phyloP scores from a whole-genome alignment of 2,888 invertebrate species.

The Prostheceraeus crozeri region DNA sequence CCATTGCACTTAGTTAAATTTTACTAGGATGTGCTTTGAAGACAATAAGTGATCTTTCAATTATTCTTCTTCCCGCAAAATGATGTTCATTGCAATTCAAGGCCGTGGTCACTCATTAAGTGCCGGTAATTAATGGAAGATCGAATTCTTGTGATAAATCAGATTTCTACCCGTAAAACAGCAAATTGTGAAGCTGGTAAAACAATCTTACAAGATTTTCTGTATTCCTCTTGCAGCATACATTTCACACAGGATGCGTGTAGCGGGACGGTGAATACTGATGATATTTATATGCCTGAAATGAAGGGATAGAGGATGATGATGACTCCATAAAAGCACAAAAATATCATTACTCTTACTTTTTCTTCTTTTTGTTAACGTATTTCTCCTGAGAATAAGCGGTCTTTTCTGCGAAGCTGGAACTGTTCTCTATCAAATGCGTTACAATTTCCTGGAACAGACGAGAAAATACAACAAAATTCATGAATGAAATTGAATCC shows the following conservation, averaged over 20 bases:
- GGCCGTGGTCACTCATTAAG: too few relatives aligned
- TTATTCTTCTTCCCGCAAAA: too few relatives aligned
- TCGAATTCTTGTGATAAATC: too few relatives aligned
- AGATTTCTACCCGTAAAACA: too few relatives aligned
- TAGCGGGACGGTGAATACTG: conserved; percentile 67
- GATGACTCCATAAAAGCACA: background rate
- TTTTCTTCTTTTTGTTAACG: conserved; percentile 81
- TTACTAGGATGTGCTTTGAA: too few relatives aligned
- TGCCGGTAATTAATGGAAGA: too few relatives aligned
- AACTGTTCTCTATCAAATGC: conserved; percentile 78
- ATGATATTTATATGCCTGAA: conserved; percentile 50
- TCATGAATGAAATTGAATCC: too few relatives aligned
- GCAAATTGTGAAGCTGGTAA: conserved; percentile 2
- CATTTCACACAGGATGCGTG: conserved; percentile 74
- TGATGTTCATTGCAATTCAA: too few relatives aligned
- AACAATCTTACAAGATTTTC: conserved; percentile 37
- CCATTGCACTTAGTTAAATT: too few relatives aligned
- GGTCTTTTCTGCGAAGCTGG: conserved; percentile 78
- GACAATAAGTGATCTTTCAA: too few relatives aligned
- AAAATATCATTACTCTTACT: conserved; percentile 66
- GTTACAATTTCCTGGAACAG: conserved; percentile 62
- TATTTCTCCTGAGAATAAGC: conserved; percentile 82
- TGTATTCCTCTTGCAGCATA: conserved; percentile 57
- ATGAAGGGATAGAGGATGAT: conserved; percentile 47
- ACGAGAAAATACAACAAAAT: conserved; percentile 7